Percentiles rank a stretch among this genome's conserved stretches.
Conservation (phyloP, 2,797 vertebrate genomes). For the Meda fulgida region DNA sequence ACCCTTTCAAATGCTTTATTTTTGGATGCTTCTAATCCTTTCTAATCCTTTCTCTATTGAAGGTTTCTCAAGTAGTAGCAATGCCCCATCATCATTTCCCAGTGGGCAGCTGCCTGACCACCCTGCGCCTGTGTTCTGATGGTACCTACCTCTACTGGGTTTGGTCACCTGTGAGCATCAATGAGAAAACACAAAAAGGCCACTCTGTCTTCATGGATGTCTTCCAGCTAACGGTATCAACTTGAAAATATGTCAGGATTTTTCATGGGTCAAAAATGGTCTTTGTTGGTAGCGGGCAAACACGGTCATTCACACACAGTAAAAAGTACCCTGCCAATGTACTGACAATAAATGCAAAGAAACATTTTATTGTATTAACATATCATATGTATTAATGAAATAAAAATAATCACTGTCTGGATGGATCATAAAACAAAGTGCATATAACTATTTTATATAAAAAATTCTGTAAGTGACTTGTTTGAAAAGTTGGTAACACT, state of each 20-base stretch:
- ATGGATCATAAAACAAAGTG: neutral
- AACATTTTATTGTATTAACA: neutral
- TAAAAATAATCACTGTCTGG: neutral
- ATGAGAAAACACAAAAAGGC: constrained; percentile 98
- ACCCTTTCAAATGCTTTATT: neutral
- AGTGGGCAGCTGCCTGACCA: constrained; percentile 94
- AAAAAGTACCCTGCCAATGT: neutral
- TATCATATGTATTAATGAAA: neutral
- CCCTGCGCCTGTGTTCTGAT: constrained; percentile 95
- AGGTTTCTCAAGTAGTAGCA: constrained; percentile 93
- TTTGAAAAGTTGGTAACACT: too few relatives aligned
- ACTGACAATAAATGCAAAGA: neutral
- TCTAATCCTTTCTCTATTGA: constrained; percentile 40
- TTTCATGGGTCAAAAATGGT: neutral
- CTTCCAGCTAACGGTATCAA: constrained; percentile 90
- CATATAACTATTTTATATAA: too few relatives aligned
- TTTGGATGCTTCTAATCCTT: constrained; percentile 12
- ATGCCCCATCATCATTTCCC: constrained; percentile 96
- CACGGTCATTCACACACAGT: neutral
- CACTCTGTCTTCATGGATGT: constrained; percentile 99
- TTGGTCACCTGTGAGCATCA: constrained; percentile 97
- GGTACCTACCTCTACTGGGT: constrained; percentile 98
- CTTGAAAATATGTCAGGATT: neutral
- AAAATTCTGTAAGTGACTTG: neutral
- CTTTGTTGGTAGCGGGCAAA: neutral